Evolutionary conservation across 2,113 vertebrate genomes (phyloP).

Genomic region (Campylomormyrus numenius): DNA sequence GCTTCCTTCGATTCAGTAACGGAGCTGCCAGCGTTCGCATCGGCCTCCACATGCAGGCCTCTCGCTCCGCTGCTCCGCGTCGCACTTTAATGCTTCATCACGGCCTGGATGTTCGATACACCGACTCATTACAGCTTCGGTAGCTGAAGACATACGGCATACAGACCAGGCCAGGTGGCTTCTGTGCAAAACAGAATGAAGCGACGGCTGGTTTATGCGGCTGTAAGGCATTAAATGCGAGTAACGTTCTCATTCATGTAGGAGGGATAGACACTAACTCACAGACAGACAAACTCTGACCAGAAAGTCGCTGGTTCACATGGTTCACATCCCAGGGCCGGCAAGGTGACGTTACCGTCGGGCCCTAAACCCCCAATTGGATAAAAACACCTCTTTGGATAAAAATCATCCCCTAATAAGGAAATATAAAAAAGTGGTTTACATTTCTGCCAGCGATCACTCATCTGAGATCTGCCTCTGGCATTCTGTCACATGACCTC

Average conservation of each 20-base stretch:
- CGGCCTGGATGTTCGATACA: too few relatives aligned
- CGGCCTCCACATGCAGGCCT: neutral
- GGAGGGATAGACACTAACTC: neutral
- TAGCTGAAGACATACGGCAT: too few relatives aligned
- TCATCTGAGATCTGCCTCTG: neutral
- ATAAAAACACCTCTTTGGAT: neutral
- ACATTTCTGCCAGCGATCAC: neutral
- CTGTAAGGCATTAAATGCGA: too few relatives aligned
- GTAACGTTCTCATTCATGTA: too few relatives aligned
- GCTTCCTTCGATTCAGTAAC: neutral
- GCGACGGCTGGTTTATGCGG: too few relatives aligned
- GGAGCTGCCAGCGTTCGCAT: neutral
- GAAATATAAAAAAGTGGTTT: neutral
- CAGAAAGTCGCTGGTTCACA: neutral
- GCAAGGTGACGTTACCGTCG: neutral
- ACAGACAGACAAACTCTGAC: neutral
- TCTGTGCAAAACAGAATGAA: too few relatives aligned
- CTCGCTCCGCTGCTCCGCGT: neutral
- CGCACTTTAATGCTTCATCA: too few relatives aligned
- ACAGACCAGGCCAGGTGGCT: too few relatives aligned
- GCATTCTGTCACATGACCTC: neutral
- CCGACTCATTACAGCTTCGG: too few relatives aligned
- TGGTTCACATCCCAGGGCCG: neutral
- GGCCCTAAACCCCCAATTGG: neutral
- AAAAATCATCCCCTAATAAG: neutral